Evolutionary conservation across 2,888 invertebrate genomes (phyloP), one percentile per base, ranked within the genome.

Genomic region (Theodoxus fluviatilis): DNA sequence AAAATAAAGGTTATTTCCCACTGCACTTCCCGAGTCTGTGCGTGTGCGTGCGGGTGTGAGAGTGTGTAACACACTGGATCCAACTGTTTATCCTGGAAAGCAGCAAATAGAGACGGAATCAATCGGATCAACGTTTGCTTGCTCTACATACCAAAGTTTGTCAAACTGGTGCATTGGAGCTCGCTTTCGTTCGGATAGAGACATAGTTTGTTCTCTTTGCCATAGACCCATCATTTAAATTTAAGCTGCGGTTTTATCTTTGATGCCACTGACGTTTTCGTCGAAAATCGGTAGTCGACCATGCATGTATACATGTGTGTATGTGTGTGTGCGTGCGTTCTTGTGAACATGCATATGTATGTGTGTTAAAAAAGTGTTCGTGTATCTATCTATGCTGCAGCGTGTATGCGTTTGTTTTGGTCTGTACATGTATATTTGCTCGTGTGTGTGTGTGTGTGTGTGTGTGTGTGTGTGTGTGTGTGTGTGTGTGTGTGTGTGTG

Each of bases 401-500:
- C 33, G n/a, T 31, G 31, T n/a, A 9, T 37, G 37, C 35, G 18
- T 43, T 43, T 43, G 43, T 12, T 43, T 43, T 43, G 9, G 28
- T 28, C 15, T 37, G 33, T 37, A 18, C 15, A 18, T 57, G 40
- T 68, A 25, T 22, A 52, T 52, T 7, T 9, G 25, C n/a, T 52
- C n/a, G 55, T 52, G 49, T 65, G 52, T 57, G 28, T 22, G 37
- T 49, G 52, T 35, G 18, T 57, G 35, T 40, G 22, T 61, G 49
- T 43, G 49, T 47, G 61, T 67, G 59, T 40, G 61, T 61, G 52
- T 67, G 47, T 59, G 55, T 59, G 59, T 49, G 61, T 61, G 61
- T 47, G 52, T 37, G 33, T 52, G 15, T 67, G 40, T 61, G 49
- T n/a, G 33, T 31, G 15, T 47, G 57, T 35, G 25, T 61, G 18